A percentile compares a stretch with the other conserved stretches of the same genome.
phyloP scores from a whole-genome alignment of 1,140 invertebrate genomes.

The Pinna nobilis region DNA sequence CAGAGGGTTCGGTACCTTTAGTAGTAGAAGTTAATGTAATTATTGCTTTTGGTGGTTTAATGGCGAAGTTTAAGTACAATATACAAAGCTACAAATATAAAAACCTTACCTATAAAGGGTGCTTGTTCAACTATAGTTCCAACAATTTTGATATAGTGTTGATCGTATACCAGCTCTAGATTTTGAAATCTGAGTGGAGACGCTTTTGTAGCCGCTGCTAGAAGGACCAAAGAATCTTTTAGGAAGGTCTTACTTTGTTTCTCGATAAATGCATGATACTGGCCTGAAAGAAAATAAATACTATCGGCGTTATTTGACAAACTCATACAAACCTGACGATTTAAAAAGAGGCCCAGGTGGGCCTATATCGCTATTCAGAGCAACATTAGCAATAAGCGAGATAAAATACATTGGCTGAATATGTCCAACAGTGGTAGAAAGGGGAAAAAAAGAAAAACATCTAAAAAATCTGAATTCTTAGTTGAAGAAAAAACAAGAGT shows the following conservation, averaged over 20 bases:
- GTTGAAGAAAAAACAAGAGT: too few species aligned
- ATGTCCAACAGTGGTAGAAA: too few species aligned
- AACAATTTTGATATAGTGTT: slow-evolving; percentile 10
- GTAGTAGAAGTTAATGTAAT: neutral
- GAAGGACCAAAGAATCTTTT: neutral
- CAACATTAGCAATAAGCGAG: too few species aligned
- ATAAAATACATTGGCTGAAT: too few species aligned
- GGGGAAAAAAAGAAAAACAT: too few species aligned
- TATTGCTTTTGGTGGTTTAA: neutral
- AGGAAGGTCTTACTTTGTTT: slow-evolving; percentile 16
- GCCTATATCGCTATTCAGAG: too few species aligned
- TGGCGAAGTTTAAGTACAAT: neutral
- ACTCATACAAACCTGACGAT: too few species aligned
- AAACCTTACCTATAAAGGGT: slow-evolving; percentile 3
- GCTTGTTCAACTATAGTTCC: slow-evolving; percentile 30
- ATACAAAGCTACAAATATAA: neutral
- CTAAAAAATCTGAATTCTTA: too few species aligned
- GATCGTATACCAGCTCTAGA: slow-evolving; percentile 21
- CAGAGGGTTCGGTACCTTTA: too few species aligned
- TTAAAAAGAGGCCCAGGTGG: too few species aligned
- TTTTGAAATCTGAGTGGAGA: slow-evolving; percentile 35
- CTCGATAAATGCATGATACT: slow-evolving; percentile 29
- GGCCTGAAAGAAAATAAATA: slow-evolving; percentile 10
- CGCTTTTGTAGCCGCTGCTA: slow-evolving; percentile 18
- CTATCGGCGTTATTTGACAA: neutral